phyloP scores from a whole-genome alignment of 1,140 invertebrate genomes.

The Planococcus citri region DNA sequence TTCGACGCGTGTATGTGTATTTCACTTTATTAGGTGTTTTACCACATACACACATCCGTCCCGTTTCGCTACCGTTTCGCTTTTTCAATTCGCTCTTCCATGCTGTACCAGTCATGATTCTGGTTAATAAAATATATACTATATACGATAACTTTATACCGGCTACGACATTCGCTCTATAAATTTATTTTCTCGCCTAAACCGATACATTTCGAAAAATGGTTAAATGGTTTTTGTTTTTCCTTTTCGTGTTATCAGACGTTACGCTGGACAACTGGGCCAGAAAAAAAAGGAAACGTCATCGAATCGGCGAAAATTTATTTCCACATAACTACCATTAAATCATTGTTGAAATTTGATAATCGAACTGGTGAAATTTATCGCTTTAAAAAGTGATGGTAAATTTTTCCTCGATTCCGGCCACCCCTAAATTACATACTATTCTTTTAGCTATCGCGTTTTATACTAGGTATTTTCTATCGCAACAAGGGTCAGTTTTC shows the following conservation, averaged over 20 bases:
- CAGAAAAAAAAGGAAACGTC: not conserved
- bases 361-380: not conserved
- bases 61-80: too few species aligned
- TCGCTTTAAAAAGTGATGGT: not conserved
- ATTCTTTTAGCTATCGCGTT: too few species aligned
- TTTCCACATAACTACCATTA: not conserved
- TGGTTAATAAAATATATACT: too few species aligned
- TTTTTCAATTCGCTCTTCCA: too few species aligned
- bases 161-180: not conserved
- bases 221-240: not conserved
- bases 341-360: not conserved
- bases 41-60: too few species aligned
- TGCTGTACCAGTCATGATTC: too few species aligned
- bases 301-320: not conserved
- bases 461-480: too few species aligned
- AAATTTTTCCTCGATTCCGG: too few species aligned
- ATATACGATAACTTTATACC: too few species aligned
- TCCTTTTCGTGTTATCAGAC: not conserved
- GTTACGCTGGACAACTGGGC: not conserved
- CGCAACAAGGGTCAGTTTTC: too few species aligned
- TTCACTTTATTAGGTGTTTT: too few species aligned
- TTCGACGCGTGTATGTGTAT: not conserved
- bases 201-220: not conserved
- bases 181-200: not conserved
- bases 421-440: too few species aligned